Base-by-base conservation (phyloP, 1,140 invertebrate species). In the Leptinotarsa undecemlineata region DNA sequence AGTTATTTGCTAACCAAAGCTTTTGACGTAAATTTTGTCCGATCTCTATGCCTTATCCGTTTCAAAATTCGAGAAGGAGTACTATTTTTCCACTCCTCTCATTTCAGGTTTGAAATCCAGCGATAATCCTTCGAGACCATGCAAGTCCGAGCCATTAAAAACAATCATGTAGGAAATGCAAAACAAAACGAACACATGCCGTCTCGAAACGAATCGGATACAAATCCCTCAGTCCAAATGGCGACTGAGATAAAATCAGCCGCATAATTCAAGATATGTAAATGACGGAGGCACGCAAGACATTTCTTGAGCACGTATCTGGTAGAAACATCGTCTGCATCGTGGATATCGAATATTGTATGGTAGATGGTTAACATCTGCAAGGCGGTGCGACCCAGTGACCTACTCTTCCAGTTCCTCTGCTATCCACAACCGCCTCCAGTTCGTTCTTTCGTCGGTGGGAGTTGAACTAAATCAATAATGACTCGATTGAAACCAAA, bases 341-440 rank as follows among this genome's bases (percentile, higher is more conserved):
- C 51, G 51, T 57, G 51, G 51, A 57, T 57, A 57, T 57, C 51
- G 63, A 33, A 21, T 64, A 64, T 42, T 42, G 33, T 42, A 42
- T 42, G 33, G 33, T 14, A 33, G 63, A 64, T 64, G 63, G 63
- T 64, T 64, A 64, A 82, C 82, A 83, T 81, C 82, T 81, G 82
- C 78, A 76, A 82, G 81, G 81, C 82, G 82, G 76, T 75, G 66
- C 78, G 81, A 79, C 81, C 82, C 77, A 83, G 76, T 83, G 79
- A 83, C 82, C 82, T 74, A 83, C 76, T 83, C 81, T 76, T 81
- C 82, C 81, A 83, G 81, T 81, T 83, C 81, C 77, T 80, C 77
- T 70, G 76, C 68, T 15, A 64, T 64, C 63, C 26, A 64, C 63
- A 64, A 64, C 63, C 63, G 26, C 63, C 63, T 64, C 26, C 63